Conservation (phyloP, 2,888 invertebrate species). For the Shargacucullia verbasci region DNA sequence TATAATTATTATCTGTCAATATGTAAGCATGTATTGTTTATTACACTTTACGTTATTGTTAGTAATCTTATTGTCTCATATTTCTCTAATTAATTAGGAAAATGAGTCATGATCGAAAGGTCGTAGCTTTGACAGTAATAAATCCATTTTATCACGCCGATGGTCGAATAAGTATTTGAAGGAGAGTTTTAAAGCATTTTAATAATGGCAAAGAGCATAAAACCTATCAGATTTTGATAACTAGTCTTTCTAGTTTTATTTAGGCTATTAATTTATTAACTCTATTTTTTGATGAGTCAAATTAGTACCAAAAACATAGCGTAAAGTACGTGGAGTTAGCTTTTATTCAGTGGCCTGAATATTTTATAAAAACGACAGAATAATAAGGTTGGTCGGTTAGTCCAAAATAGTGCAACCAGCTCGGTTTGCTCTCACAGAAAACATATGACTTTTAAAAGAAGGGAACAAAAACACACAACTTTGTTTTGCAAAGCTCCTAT, state of each 20-base stretch:
- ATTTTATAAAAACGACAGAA: no score
- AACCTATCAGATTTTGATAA: no score
- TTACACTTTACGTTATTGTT: constrained; percentile 33
- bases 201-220: no score
- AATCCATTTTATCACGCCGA: constrained; percentile 35
- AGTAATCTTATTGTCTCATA: constrained; percentile 25
- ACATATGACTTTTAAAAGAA: constrained; percentile 1
- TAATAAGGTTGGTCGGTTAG: no score
- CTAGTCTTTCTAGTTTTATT: no score
- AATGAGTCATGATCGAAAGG: constrained; percentile 24
- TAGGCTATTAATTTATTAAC: no score
- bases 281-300: no score
- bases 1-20: constrained; percentile 52
- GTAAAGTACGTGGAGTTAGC: no score
- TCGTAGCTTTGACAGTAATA: constrained; percentile 33
- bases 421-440: constrained; percentile 3
- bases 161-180: constrained; percentile 3
- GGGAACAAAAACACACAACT: constrained; percentile 6
- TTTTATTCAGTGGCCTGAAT: no score
- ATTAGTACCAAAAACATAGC: no score
- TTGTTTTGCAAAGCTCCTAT: constrained; percentile 8
- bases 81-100: constrained; percentile 35
- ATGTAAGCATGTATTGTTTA: constrained; percentile 39
- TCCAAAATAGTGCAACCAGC: neutral
- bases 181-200: neutral